Conservation (phyloP, 2,888 invertebrate genomes). For the Scaptomyza flava region DNA sequence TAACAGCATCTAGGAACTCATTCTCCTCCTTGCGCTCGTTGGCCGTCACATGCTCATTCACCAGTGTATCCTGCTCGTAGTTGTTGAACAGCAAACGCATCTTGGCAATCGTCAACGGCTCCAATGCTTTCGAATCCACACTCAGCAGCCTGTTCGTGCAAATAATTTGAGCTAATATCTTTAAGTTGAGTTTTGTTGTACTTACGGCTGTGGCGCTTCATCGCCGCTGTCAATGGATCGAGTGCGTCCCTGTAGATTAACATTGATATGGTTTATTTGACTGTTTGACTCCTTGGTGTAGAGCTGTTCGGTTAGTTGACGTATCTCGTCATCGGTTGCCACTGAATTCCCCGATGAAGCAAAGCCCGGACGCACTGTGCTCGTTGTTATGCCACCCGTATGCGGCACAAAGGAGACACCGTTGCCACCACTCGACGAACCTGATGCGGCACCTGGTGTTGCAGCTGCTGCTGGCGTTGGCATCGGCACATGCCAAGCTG, state of each 20-base stretch:
- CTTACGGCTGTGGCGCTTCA: slow-evolving; percentile 91
- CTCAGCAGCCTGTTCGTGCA: slow-evolving; percentile 87
- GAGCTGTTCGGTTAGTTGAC: slow-evolving; percentile 89
- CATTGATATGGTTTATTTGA: slow-evolving; percentile 88
- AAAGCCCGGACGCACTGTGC: slow-evolving; percentile 79
- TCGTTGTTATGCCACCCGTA: slow-evolving; percentile 47
- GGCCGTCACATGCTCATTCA: slow-evolving; percentile 91
- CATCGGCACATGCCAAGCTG: slow-evolving; percentile 68
- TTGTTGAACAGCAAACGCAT: slow-evolving; percentile 92
- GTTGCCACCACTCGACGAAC: neutral
- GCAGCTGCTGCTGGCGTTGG: slow-evolving; percentile 50
- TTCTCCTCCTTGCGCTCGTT: slow-evolving; percentile 91
- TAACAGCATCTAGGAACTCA: slow-evolving; percentile 90
- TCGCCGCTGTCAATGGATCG: slow-evolving; percentile 89
- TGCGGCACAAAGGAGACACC: slow-evolving; percentile 80
- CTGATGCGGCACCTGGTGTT: neutral
- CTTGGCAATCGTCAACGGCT: slow-evolving; percentile 88
- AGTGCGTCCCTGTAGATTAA: slow-evolving; percentile 91
- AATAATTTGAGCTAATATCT: slow-evolving; percentile 1
- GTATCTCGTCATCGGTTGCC: slow-evolving; percentile 88
- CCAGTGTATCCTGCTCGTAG: slow-evolving; percentile 90
- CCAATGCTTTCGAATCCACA: slow-evolving; percentile 87
- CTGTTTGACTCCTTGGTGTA: slow-evolving; percentile 90
- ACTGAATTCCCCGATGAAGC: slow-evolving; percentile 84
- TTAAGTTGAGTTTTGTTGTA: slow-evolving; percentile 10